phyloP scores from a whole-genome alignment of 2,113 vertebrate genomes.

The Melanerpes formicivorus region DNA sequence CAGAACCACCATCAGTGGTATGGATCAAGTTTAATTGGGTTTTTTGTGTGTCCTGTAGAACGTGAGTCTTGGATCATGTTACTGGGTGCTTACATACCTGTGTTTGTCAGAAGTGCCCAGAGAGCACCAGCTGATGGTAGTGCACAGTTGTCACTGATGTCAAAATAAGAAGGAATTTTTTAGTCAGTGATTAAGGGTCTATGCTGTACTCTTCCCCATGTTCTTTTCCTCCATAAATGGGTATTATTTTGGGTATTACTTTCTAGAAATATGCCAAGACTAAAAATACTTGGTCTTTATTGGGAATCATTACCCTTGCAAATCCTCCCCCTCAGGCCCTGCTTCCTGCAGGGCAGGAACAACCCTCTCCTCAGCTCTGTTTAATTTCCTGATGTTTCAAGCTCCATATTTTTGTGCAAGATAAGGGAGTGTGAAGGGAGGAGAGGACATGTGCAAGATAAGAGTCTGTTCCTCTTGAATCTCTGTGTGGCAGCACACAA shows the following conservation, averaged over 20 bases:
- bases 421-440: neutral
- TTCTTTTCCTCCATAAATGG: neutral
- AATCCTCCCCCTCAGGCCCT: neutral
- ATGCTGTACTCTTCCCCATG: neutral
- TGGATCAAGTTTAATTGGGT: neutral
- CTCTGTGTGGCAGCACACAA: neutral
- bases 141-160: neutral
- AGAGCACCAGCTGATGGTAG: neutral
- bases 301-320: neutral
- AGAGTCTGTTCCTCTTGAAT: neutral
- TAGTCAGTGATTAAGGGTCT: neutral
- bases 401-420: neutral
- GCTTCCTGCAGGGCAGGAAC: neutral
- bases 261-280: neutral
- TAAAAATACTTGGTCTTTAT: neutral
- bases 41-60: neutral
- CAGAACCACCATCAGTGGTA: constrained; percentile 62
- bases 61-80: neutral
- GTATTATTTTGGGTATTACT: neutral
- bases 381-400: neutral
- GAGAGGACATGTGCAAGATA: neutral
- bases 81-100: rapidly evolving
- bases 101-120: neutral
- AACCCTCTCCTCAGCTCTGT: neutral
- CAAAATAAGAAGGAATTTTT: neutral